Evolutionary conservation across 2,888 invertebrate species (phyloP).

Genomic region (Cynaeus angustus): DNA sequence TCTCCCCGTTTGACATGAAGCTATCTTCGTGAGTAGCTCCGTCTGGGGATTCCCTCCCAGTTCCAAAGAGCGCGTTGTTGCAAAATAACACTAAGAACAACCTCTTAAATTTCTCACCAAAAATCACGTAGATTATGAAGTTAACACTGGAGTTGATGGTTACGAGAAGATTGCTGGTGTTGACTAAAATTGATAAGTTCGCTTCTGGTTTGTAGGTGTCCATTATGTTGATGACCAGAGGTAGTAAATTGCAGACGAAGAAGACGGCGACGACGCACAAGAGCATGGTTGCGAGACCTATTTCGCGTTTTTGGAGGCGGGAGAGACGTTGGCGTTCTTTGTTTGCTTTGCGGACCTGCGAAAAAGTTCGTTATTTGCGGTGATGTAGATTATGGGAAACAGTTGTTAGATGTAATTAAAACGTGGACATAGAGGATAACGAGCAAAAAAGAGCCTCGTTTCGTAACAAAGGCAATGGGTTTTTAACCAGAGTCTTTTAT

Average conservation of each 20-base stretch:
- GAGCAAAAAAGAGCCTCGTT: constrained; percentile 2
- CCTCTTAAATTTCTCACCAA: constrained; percentile 96
- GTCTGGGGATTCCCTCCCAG: constrained; percentile 81
- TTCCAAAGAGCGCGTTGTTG: constrained; percentile 68
- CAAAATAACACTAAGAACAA: constrained; percentile 76
- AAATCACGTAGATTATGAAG: constrained; percentile 98
- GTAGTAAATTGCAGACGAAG: constrained; percentile 92
- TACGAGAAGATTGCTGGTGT: constrained; percentile 92
- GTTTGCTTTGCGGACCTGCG: constrained; percentile 89
- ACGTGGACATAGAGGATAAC: constrained; percentile 6
- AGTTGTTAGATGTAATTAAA: constrained; percentile 1
- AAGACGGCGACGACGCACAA: constrained; percentile 96
- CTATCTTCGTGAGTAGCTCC: constrained; percentile 87
- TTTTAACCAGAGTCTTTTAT: not conserved
- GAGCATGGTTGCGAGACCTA: constrained; percentile 95
- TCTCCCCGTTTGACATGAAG: constrained; percentile 86
- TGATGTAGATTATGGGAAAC: not conserved
- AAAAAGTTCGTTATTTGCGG: constrained; percentile 46
- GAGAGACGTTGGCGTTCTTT: constrained; percentile 92
- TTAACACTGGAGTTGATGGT: constrained; percentile 98
- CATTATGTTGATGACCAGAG: constrained; percentile 88
- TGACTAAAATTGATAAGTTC: constrained; percentile 79
- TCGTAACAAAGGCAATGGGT: not conserved
- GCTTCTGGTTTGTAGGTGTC: constrained; percentile 83
- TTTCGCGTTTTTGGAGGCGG: constrained; percentile 92